Percentiles rank a stretch among this genome's conserved stretches.
phyloP scores from a whole-genome alignment of 1,140 invertebrate genomes.

The Drosophila sproati region DNA sequence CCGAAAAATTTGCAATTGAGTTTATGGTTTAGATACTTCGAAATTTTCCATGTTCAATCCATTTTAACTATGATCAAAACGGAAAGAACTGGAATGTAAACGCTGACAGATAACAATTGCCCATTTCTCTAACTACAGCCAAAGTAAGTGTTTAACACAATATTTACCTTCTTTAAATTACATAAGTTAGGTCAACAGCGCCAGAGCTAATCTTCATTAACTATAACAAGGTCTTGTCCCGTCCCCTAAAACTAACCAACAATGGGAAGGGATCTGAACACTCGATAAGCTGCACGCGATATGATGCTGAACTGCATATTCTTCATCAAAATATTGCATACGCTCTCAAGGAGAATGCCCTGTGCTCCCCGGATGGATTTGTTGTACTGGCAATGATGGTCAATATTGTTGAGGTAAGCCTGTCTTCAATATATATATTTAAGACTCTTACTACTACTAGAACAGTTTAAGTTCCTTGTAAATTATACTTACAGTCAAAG shows the following conservation, averaged over 20 bases:
- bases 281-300: conserved; percentile 85
- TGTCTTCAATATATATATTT: too few relatives aligned
- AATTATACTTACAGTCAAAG: too few relatives aligned
- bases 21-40: conserved; percentile 31
- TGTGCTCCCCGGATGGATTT: conserved; percentile 89
- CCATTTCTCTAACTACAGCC: conserved; percentile 39
- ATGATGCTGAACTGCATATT: conserved; percentile 92
- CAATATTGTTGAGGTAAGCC: conserved; percentile 86
- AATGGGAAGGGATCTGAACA: conserved; percentile 86
- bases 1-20: not conserved
- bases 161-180: not conserved
- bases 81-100: conserved; percentile 52
- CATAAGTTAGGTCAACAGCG: conserved; percentile 13
- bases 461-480: too few relatives aligned
- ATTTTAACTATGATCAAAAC: conserved; percentile 65
- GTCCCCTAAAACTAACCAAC: conserved; percentile 46
- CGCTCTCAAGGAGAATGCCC: conserved; percentile 87
- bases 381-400: conserved; percentile 92
- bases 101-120: conserved; percentile 54
- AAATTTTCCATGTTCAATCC: conserved; percentile 19
- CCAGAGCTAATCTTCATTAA: conserved; percentile 53
- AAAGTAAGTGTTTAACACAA: conserved; percentile 33
- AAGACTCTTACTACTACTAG: not conserved
- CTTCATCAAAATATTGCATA: conserved; percentile 93
- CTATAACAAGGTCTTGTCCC: conserved; percentile 49